These are phyloP conservation scores for Byasa hedistus DNA, from an alignment of 2,888 invertebrate species.

Conservation along the genomic window DNA sequence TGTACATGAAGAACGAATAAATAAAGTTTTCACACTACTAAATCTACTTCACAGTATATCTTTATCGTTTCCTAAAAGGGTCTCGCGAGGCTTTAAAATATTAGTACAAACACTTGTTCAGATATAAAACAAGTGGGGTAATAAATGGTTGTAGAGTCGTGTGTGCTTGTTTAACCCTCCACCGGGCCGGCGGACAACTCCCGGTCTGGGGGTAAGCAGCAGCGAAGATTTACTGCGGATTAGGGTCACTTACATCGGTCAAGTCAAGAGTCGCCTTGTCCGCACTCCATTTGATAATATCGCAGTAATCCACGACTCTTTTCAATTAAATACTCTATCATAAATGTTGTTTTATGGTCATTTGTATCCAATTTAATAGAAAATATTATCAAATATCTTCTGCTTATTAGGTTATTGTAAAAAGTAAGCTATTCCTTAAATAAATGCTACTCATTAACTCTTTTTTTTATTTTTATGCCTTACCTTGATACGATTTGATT, in stretches of 20 bases:
- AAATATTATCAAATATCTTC: too few species aligned
- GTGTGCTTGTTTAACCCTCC: slow-evolving; percentile 70
- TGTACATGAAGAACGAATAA: too few species aligned
- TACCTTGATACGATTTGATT: background rate
- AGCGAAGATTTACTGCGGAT: slow-evolving; percentile 77
- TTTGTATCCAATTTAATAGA: background rate
- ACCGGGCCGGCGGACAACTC: slow-evolving; percentile 39
- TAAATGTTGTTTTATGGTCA: background rate
- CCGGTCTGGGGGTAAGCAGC: slow-evolving; percentile 44
- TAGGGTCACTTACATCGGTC: slow-evolving; percentile 77
- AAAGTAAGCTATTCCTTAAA: background rate
- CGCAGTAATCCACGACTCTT: slow-evolving; percentile 47
- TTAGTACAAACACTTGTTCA: slow-evolving; percentile 41
- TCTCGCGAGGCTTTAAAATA: slow-evolving; percentile 24
- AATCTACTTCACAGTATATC: slow-evolving; percentile 1
- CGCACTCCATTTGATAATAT: slow-evolving; percentile 68
- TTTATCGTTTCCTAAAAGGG: slow-evolving; percentile 24
- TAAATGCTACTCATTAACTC: background rate
- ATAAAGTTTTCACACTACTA: background rate
- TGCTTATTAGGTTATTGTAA: background rate
- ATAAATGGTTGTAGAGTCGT: slow-evolving; percentile 71
- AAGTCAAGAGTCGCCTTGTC: slow-evolving; percentile 70
- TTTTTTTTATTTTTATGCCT: background rate
- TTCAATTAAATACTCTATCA: slow-evolving; percentile 45
- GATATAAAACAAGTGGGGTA: slow-evolving; percentile 54